Evolutionary conservation across 2,888 invertebrate genomes (phyloP).

Genomic region (Stenodera caucasica): DNA sequence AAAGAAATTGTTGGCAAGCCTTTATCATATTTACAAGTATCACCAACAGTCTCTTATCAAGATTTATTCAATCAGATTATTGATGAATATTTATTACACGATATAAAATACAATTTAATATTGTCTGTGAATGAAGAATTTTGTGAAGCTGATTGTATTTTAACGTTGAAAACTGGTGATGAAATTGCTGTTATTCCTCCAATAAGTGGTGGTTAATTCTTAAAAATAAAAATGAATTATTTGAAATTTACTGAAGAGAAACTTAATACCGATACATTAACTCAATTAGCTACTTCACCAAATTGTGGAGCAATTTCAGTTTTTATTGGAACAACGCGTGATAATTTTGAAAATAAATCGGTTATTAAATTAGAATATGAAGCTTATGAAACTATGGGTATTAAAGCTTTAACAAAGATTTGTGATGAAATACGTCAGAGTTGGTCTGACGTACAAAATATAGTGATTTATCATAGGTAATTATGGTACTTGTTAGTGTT

Average conservation of each 20-base stretch:
- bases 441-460: slow-evolving; percentile 75
- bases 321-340: slow-evolving; percentile 87
- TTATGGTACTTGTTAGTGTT: background rate
- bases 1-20: slow-evolving; percentile 75
- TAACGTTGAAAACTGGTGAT: slow-evolving; percentile 64
- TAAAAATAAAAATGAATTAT: slow-evolving; percentile 65
- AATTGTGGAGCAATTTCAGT: slow-evolving; percentile 86
- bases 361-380: slow-evolving; percentile 92
- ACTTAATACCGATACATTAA: slow-evolving; percentile 69
- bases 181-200: slow-evolving; percentile 93
- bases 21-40: slow-evolving; percentile 60
- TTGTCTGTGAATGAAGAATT: slow-evolving; percentile 85
- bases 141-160: slow-evolving; percentile 60
- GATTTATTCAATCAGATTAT: slow-evolving; percentile 66
- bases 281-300: slow-evolving; percentile 66
- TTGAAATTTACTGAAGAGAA: slow-evolving; percentile 68
- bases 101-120: slow-evolving; percentile 71
- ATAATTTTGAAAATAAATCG: slow-evolving; percentile 79
- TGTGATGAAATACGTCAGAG: slow-evolving; percentile 71
- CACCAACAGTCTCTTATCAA: slow-evolving; percentile 59
- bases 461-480: slow-evolving; percentile 85
- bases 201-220: slow-evolving; percentile 80
- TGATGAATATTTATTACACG: slow-evolving; percentile 64
- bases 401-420: slow-evolving; percentile 77
- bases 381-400: slow-evolving; percentile 90